Evolutionary conservation across 2,888 invertebrate genomes (phyloP).

Genomic region (Ligdia adustata): DNA sequence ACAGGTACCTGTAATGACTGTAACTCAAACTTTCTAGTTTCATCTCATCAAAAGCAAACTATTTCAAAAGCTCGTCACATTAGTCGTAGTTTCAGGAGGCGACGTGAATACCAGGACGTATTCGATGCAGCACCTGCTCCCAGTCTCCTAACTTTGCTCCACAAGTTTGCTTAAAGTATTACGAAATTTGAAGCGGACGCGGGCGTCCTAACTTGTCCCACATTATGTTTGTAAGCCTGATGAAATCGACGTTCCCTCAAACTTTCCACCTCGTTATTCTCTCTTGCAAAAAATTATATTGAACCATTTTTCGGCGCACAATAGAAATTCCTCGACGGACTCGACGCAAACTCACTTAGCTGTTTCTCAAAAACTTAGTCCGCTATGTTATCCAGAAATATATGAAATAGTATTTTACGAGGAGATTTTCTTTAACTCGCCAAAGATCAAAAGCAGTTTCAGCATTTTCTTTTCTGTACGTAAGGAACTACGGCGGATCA

Average conservation of each 20-base stretch:
- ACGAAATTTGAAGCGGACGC: constrained; percentile 70
- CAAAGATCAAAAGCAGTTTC: constrained; percentile 57
- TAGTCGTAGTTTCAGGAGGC: constrained; percentile 52
- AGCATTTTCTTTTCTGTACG: constrained; percentile 44
- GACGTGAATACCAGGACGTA: constrained; percentile 63
- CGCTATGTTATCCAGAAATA: constrained; percentile 53
- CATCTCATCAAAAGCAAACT: constrained; percentile 5
- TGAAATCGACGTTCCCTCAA: constrained; percentile 58
- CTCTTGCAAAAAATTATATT: constrained; percentile 52
- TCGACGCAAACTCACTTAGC: constrained; percentile 24
- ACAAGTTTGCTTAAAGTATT: constrained; percentile 78
- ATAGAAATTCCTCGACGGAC: constrained; percentile 44
- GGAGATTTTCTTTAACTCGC: constrained; percentile 55
- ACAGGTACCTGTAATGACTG: not conserved
- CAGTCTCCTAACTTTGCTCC: constrained; percentile 65
- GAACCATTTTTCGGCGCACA: constrained; percentile 46
- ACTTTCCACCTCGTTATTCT: constrained; percentile 61
- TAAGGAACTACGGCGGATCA: constrained; percentile 35
- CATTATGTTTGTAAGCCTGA: constrained; percentile 70
- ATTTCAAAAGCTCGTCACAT: constrained; percentile 24
- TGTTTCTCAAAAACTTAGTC: constrained; percentile 48
- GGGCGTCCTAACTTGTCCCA: constrained; percentile 54
- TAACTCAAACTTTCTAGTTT: not conserved
- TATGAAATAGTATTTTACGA: constrained; percentile 63
- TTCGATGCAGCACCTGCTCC: constrained; percentile 75